Percentiles rank a stretch among this genome's conserved stretches.
phyloP scores from a whole-genome alignment of 2,113 vertebrate species.

The Salvelinus sp. region DNA sequence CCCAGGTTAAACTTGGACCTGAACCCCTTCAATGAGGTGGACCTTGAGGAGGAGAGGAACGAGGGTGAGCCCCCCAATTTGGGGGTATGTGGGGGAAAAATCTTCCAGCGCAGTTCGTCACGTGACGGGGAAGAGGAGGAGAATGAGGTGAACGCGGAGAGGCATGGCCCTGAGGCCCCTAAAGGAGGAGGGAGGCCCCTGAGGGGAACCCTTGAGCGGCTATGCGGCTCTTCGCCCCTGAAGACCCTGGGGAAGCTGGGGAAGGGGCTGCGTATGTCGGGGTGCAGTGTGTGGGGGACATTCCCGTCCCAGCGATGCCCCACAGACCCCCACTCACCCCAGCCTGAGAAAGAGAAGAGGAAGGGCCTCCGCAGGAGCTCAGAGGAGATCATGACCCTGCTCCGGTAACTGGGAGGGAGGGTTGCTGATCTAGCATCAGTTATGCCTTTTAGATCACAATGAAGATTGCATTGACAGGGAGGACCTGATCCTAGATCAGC shows the following conservation, averaged over 20 bases:
- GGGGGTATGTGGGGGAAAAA: constrained; percentile 51
- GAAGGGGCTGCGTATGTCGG: constrained; percentile 74
- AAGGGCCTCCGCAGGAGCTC: constrained; percentile 74
- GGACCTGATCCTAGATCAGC: too few species aligned
- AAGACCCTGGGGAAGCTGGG: constrained; percentile 80
- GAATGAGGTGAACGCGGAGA: constrained; percentile 73
- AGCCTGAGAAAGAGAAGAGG: constrained; percentile 63
- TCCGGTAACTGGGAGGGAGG: constrained; percentile 56
- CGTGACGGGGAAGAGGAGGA: constrained; percentile 75
- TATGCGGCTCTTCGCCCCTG: constrained; percentile 82
- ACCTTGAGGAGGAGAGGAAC: constrained; percentile 63
- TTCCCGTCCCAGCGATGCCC: constrained; percentile 61
- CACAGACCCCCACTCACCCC: constrained; percentile 68
- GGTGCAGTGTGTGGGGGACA: constrained; percentile 68
- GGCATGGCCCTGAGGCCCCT: constrained; percentile 64
- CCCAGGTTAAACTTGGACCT: constrained; percentile 68
- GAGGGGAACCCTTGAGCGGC: constrained; percentile 82
- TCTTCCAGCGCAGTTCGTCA: constrained; percentile 59
- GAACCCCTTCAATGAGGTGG: constrained; percentile 83
- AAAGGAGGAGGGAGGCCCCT: constrained; percentile 64
- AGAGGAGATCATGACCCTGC: constrained; percentile 81
- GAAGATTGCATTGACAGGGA: too few species aligned
- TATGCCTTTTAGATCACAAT: too few species aligned
- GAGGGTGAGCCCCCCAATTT: constrained; percentile 65
- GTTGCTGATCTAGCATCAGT: not conserved